Evolutionary conservation across 2,113 vertebrate genomes (phyloP), one percentile per base, ranked within the genome.

Genomic region (Dicaeum eximium): DNA sequence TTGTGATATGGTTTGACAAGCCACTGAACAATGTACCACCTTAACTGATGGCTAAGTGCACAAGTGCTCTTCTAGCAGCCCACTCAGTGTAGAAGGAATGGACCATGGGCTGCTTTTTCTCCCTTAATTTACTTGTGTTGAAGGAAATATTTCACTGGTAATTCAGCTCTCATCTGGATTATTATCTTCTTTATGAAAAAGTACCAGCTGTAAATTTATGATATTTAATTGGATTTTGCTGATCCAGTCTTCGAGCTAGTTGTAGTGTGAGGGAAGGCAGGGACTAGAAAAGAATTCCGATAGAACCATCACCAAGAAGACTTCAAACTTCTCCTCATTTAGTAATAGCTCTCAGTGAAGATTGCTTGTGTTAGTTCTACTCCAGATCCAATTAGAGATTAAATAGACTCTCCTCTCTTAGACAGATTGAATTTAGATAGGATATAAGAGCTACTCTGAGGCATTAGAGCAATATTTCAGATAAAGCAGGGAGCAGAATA

Each of bases 371-470:
- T 83, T 78, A 96, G 88, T 94, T 95, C 89, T 93, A 91, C 67
- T 80, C 75, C 93, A 96, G 82, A 94, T 96, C 62, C 78, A 94
- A 83, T 94, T 97, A 83, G 72, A 97, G 74, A 94, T 87, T 91
- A 94, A 95, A 91, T 33, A 96, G 57, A 88, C 51, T 96, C 80
- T 70, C 62, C 35, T 92, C 53, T 93, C 84, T 93, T 91, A 95
- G 77, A 80, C 80, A 73, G 62, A 94, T 83, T 90, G 65, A 84
- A 94, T 96, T 92, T 94, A 94, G 93, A 92, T 69, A 79, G 86
- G 69, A 89, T 86, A 85, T 27, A 93, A 90, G 72, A 92, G 62
- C 19, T 74, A 60, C 89, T 75, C 83, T 85, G 54, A 92, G 91
- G 91, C 73, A 69, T 88, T 86, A 64, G 60, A 94, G 77, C 74